These are phyloP conservation scores for Polydrusus cervinus DNA, from an alignment of 2,888 invertebrate genomes.

Conservation along the genomic window DNA sequence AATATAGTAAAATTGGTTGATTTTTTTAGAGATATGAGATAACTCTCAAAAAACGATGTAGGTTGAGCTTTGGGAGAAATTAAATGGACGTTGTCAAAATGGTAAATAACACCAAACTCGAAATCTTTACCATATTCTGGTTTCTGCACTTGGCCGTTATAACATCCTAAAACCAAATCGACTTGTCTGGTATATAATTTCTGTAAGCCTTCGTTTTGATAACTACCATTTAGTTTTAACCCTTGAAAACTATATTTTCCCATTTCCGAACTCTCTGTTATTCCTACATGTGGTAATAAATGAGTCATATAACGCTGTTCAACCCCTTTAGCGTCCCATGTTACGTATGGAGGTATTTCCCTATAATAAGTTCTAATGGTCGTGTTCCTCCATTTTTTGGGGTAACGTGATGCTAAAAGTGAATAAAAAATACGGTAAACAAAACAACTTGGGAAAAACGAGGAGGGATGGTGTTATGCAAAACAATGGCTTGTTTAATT, in stretches of 20 bases:
- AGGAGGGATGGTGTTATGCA: too few species aligned
- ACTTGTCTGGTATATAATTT: neutral
- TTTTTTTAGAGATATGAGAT: neutral
- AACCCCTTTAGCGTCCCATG: neutral
- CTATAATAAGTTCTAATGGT: slow-evolving; percentile 19
- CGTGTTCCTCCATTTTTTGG: slow-evolving; percentile 24
- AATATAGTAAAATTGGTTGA: neutral
- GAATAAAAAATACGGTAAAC: neutral
- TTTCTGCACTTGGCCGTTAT: neutral
- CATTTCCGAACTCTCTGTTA: neutral
- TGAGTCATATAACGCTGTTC: slow-evolving; percentile 18
- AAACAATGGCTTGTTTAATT: too few species aligned
- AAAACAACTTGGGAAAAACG: too few species aligned
- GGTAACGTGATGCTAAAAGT: slow-evolving; percentile 4
- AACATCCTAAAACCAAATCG: slow-evolving; percentile 15
- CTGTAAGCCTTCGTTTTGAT: slow-evolving; percentile 26
- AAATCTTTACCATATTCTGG: slow-evolving; percentile 9
- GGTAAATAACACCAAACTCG: slow-evolving; percentile 15
- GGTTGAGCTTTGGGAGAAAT: slow-evolving; percentile 6
- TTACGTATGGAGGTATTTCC: slow-evolving; percentile 7
- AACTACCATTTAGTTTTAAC: slow-evolving; percentile 15
- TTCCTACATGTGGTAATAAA: neutral
- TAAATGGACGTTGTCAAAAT: slow-evolving; percentile 13
- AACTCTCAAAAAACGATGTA: neutral
- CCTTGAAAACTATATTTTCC: slow-evolving; percentile 13